A percentile compares a stretch with the other conserved stretches of the same genome.
phyloP scores from a whole-genome alignment of 1,140 invertebrate species.

The Chionoecetes opilio region DNA sequence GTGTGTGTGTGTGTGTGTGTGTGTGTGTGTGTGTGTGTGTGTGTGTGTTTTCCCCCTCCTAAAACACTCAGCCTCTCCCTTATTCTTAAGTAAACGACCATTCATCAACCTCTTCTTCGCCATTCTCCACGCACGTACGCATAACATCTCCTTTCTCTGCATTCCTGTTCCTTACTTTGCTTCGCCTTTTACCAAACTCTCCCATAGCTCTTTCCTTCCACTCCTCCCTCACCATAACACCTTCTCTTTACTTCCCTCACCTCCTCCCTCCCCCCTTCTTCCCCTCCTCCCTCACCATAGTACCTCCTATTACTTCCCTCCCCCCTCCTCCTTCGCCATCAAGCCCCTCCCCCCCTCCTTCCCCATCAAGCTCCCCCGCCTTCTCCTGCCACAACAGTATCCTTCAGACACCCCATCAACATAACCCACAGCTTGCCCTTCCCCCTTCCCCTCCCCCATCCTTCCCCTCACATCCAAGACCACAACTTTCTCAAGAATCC shows the following conservation, averaged over 20 bases:
- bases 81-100: conserved; percentile 19
- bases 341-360: background rate
- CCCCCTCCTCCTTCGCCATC: background rate
- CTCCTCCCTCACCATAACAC: too few relatives aligned
- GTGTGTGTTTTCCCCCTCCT: background rate
- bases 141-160: too few relatives aligned
- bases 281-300: background rate
- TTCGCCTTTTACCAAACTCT: too few relatives aligned
- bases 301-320: background rate
- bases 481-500: background rate
- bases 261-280: background rate
- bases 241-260: background rate
- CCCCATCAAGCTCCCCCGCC: background rate
- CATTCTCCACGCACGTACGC: too few relatives aligned
- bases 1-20: too few relatives aligned
- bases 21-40: too few relatives aligned
- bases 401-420: background rate
- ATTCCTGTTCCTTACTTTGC: too few relatives aligned
- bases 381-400: background rate
- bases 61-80: background rate
- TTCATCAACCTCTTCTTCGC: background rate
- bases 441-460: background rate
- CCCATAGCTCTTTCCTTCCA: background rate
- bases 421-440: background rate
- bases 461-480: background rate